Evolutionary conservation across 2,113 vertebrate species (phyloP).

Genomic region (Chroicocephalus ridibundus): DNA sequence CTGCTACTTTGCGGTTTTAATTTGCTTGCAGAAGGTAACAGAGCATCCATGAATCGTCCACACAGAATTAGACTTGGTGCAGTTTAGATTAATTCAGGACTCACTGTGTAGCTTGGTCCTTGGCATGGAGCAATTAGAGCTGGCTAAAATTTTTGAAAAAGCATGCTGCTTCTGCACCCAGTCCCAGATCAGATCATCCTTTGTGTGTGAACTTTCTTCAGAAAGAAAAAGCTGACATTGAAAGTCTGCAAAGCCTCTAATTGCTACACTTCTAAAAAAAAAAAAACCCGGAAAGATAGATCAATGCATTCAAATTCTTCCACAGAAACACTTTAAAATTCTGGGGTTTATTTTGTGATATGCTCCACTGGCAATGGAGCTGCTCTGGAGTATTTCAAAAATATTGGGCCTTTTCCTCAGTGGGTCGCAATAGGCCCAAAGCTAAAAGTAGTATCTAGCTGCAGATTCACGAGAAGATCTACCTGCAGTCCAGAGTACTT

Average conservation of each 20-base stretch:
- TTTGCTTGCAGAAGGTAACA: not conserved
- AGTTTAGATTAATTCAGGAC: not conserved
- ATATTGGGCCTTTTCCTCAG: not conserved
- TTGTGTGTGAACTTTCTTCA: not conserved
- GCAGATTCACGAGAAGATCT: not conserved
- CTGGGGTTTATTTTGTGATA: not conserved
- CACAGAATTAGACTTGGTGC: not conserved
- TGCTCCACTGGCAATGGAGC: not conserved
- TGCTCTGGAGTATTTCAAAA: not conserved
- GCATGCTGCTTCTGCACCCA: not conserved
- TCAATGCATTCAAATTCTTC: not conserved
- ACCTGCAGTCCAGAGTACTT: not conserved
- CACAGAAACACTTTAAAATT: not conserved
- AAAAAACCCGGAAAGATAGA: not conserved
- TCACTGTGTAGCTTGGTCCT: not conserved
- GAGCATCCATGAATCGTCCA: not conserved
- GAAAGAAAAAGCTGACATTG: not conserved
- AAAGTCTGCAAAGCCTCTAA: constrained; percentile 8
- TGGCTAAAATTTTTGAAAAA: not conserved
- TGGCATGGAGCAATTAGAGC: not conserved
- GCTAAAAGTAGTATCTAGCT: not conserved
- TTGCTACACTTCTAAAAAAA: not conserved
- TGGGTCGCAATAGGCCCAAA: not conserved
- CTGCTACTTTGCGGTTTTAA: not conserved
- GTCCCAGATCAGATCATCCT: not conserved